phyloP scores from a whole-genome alignment of 2,113 vertebrate species.

The Phalacrocorax pelagicus region DNA sequence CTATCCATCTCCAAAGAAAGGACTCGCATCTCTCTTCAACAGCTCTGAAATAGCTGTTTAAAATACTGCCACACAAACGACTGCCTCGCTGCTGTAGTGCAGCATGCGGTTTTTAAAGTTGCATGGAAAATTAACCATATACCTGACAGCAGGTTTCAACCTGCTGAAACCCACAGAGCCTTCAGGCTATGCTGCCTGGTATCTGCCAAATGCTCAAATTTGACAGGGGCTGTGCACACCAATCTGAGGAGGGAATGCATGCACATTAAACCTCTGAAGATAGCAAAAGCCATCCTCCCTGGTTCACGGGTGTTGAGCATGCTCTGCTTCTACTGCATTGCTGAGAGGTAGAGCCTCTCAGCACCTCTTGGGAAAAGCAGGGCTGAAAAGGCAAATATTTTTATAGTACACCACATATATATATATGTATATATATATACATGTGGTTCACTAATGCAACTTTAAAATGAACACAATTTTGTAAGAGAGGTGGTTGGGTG shows the following conservation, averaged over 20 bases:
- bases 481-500: neutral
- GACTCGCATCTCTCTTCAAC: neutral
- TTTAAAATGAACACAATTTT: neutral
- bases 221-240: neutral
- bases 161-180: neutral
- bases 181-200: neutral
- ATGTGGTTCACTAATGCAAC: neutral
- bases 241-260: neutral
- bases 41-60: neutral
- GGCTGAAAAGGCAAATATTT: neutral
- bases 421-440: neutral
- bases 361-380: neutral
- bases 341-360: neutral
- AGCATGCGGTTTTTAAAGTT: neutral
- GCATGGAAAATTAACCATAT: neutral
- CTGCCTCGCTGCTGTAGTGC: neutral
- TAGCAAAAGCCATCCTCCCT: neutral
- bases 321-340: neutral
- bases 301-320: neutral
- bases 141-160: neutral
- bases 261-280: rapidly evolving
- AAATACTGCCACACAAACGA: rapidly evolving
- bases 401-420: neutral
- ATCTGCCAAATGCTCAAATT: neutral
- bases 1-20: neutral